These are phyloP conservation scores for Ridgeia piscesae DNA, from an alignment of 1,140 invertebrate genomes.

Conservation along the genomic window DNA sequence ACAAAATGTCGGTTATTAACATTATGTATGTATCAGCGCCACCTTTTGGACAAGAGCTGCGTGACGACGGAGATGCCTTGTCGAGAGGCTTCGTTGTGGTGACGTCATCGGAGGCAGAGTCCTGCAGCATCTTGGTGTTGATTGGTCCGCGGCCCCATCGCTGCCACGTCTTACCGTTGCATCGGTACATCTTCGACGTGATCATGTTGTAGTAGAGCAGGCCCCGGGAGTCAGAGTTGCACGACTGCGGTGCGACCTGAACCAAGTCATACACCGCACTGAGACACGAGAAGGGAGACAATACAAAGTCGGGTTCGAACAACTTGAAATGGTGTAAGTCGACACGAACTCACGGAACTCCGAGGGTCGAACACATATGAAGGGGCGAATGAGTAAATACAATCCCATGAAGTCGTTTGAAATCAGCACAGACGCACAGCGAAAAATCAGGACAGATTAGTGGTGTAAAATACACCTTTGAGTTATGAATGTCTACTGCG, in stretches of 20 bases:
- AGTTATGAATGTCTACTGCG: too few relatives aligned
- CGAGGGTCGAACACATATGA: too few relatives aligned
- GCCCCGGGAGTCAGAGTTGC: constrained; percentile 44
- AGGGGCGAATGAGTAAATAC: too few relatives aligned
- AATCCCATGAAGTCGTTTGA: too few relatives aligned
- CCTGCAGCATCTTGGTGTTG: constrained; percentile 11
- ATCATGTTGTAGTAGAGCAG: constrained; percentile 41
- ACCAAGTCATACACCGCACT: neutral
- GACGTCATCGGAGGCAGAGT: constrained; percentile 9
- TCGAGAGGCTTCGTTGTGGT: neutral
- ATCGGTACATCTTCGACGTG: constrained; percentile 29
- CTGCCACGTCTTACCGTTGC: constrained; percentile 22
- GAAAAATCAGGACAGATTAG: too few relatives aligned
- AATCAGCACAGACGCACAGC: too few relatives aligned
- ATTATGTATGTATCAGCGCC: neutral
- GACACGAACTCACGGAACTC: too few relatives aligned
- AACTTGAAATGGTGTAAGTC: too few relatives aligned
- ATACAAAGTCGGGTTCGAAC: too few relatives aligned
- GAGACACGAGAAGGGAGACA: too few relatives aligned
- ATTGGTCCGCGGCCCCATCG: constrained; percentile 25
- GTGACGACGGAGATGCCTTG: neutral
- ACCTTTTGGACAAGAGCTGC: neutral
- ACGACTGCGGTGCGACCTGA: constrained; percentile 45
- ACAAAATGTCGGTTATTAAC: neutral
- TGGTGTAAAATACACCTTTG: too few relatives aligned